These are phyloP conservation scores for Holothuria glaberrima DNA, from an alignment of 35 echinoderm and acorn worm genomes.

Conservation along the genomic window DNA sequence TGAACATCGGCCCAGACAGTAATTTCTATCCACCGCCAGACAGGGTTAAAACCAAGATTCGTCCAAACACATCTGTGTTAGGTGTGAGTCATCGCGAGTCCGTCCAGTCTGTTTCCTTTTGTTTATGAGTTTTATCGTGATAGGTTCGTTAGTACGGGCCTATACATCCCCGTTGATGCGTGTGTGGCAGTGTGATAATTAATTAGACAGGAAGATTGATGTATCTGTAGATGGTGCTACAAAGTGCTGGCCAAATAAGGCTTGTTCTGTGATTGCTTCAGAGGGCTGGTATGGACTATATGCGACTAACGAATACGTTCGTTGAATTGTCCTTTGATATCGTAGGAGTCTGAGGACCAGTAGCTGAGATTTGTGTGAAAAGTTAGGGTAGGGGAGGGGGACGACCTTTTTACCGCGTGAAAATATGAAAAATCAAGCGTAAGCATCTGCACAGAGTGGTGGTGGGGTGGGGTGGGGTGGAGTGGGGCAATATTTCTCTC, in stretches of 20 bases:
- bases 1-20: not conserved
- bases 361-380: too few species aligned
- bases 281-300: too few species aligned
- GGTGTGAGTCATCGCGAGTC: not conserved
- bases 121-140: not conserved
- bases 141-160: constrained; percentile 6
- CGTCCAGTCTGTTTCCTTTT: not conserved
- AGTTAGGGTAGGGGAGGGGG: too few species aligned
- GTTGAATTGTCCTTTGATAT: too few species aligned
- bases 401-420: too few species aligned
- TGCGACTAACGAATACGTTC: too few species aligned
- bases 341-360: too few species aligned
- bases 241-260: not conserved
- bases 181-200: constrained; percentile 33
- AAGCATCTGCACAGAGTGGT: too few species aligned
- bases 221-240: not conserved
- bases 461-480: too few species aligned
- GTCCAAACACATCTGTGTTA: not conserved
- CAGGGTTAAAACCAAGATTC: not conserved
- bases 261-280: constrained; percentile 8
- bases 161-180: constrained; percentile 10
- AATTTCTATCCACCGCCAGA: not conserved
- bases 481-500: too few species aligned
- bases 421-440: too few species aligned
- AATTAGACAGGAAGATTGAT: constrained; percentile 37